Conservation (phyloP, 2,888 invertebrate species). For the Trachelus troglodyta region DNA sequence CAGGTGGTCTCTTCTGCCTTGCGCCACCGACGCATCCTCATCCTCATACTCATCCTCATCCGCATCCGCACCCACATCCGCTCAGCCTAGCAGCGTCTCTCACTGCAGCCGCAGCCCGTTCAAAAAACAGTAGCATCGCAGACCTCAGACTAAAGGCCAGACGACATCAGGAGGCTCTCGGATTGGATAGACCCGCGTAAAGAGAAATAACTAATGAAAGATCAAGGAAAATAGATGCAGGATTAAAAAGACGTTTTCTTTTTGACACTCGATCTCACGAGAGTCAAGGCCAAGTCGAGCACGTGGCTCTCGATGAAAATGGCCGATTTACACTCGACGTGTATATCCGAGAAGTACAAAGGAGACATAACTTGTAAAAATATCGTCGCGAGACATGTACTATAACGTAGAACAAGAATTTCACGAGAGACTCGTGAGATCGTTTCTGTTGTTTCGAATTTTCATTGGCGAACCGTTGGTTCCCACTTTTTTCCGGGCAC, state of each 20-base stretch:
- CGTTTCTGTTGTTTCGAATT: neutral
- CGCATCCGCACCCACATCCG: conserved; percentile 56
- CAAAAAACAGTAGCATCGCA: conserved; percentile 92
- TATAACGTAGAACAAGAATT: conserved; percentile 19
- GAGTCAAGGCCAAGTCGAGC: neutral
- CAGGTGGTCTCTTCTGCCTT: conserved; percentile 73
- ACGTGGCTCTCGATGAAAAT: neutral
- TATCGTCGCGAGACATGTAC: conserved; percentile 26
- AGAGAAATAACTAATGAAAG: conserved; percentile 9
- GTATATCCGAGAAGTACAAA: conserved; percentile 34
- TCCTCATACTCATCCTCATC: conserved; percentile 28
- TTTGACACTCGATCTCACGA: neutral
- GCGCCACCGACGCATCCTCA: conserved; percentile 71
- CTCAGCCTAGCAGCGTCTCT: conserved; percentile 76
- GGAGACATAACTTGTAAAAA: conserved; percentile 29
- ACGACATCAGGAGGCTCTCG: conserved; percentile 91
- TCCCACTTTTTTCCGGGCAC: neutral
- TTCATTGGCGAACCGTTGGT: neutral
- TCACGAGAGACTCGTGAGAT: no score
- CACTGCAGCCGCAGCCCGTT: conserved; percentile 80
- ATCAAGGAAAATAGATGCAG: neutral
- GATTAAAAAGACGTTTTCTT: neutral
- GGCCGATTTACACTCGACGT: neutral
- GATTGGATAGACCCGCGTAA: conserved; percentile 68
- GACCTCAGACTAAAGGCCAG: conserved; percentile 93